A percentile compares a stretch with the other conserved stretches of the same genome.
Evolutionary conservation across 2,113 vertebrate species (phyloP).

Genomic region (Speoplatyrhinus poulsoni): DNA sequence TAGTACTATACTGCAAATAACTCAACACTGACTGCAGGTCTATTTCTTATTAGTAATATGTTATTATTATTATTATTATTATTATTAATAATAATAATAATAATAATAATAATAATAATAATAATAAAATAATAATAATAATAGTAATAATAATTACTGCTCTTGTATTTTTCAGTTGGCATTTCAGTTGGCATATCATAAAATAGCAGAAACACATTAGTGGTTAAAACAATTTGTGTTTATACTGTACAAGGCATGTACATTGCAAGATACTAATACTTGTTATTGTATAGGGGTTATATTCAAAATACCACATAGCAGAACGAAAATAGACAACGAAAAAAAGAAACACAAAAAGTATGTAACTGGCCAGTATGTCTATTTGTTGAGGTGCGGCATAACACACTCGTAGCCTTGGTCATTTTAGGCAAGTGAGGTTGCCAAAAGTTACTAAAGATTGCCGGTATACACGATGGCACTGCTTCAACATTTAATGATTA

Average conservation of each 20-base stretch:
- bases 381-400: neutral
- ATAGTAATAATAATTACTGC: too few relatives aligned
- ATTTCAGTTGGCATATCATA: neutral
- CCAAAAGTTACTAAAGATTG: slow-evolving; percentile 3
- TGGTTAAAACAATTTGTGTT: neutral
- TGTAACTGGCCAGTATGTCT: neutral
- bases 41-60: slow-evolving; percentile 34
- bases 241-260: neutral
- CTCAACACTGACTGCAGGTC: neutral
- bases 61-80: slow-evolving; percentile 1
- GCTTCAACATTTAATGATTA: neutral
- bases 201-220: neutral
- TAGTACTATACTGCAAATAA: slow-evolving; percentile 15
- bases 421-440: neutral
- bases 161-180: neutral
- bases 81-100: too few relatives aligned
- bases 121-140: too few relatives aligned
- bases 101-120: too few relatives aligned
- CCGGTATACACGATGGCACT: slow-evolving; percentile 10
- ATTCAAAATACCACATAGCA: neutral
- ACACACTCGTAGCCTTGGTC: neutral
- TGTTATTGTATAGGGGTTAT: too few relatives aligned
- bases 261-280: neutral
- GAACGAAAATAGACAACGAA: neutral
- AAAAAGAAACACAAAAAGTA: neutral